Evolutionary conservation across 1,140 invertebrate species (phyloP), one percentile per base, ranked within the genome.

Genomic region (Dolichoris vasculosae): DNA sequence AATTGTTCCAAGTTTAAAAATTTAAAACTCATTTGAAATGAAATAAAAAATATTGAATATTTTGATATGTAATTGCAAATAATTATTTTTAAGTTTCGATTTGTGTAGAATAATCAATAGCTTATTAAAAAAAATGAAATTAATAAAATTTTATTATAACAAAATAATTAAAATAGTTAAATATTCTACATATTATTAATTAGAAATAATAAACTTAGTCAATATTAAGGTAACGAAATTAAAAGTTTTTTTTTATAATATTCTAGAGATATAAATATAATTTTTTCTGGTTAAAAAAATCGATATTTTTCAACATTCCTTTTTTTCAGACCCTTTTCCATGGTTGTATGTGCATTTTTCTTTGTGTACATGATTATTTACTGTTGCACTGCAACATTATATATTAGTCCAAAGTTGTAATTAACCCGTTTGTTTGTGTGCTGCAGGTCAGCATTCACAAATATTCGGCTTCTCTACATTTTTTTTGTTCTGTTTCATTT

Each of bases 341-440:
- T 46, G 78, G 67, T 35, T 82, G 55, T 55, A 48, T 48, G 64
- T 69, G 69, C 30, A n/a, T 51, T 51, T 48, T 30, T 55, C 69
- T 11, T 32, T n/a, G 67, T 46, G 35, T 6, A 40, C 79, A 38
- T 71, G 51, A 64, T 82, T 82, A 35, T 82, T 73, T 69, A 73
- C 26, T 59, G n/a, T n/a, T 38, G 43, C 81, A 30, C 51, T 75
- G 64, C 71, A 76, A 26, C 32, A 48, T 46, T 63, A 35, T n/a
- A 63, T 51, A 30, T 59, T 73, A 46, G 69, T 20, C 67, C 82
- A 83, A 82, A 87, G 82, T 88, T 89, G 89, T 90, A 90, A 90
- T 90, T 90, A 90, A 90, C 88, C 86, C 88, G 88, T 89, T 89
- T 90, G 89, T 90, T 89, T 89, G 88, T 89, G 82, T 80, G 87